These are phyloP conservation scores for Smutsia temminckii DNA, from an alignment of 2,797 vertebrate genomes.

Conservation along the genomic window DNA sequence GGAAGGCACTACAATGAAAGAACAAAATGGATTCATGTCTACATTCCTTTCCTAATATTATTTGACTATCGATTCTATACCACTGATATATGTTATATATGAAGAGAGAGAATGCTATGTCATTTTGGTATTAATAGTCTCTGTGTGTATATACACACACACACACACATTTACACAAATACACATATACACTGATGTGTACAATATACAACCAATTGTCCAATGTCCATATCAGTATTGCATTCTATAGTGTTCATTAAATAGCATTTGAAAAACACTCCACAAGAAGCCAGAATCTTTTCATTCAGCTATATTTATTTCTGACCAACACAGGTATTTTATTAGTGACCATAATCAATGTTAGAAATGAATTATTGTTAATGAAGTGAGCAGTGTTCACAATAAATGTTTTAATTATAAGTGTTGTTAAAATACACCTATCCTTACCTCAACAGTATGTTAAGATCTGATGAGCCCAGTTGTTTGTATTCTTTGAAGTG, in stretches of 20 bases:
- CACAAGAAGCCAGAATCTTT: background rate
- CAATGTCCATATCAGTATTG: background rate
- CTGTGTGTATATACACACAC: background rate
- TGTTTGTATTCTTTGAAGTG: background rate
- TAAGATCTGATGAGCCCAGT: background rate
- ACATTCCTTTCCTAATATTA: background rate
- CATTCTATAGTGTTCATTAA: background rate
- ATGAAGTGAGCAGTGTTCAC: background rate
- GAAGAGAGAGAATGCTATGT: background rate
- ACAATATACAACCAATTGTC: background rate
- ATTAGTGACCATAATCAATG: background rate
- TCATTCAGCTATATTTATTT: background rate
- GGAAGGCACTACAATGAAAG: background rate
- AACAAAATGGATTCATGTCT: background rate
- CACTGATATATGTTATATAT: background rate
- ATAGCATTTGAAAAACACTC: background rate
- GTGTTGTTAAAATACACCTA: background rate
- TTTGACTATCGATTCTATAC: background rate
- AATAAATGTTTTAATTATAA: background rate
- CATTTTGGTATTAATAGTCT: background rate
- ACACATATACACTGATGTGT: background rate
- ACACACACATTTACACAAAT: no score
- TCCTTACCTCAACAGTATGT: background rate
- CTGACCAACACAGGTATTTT: background rate
- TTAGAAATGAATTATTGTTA: background rate